Conservation (phyloP, 1,140 invertebrate genomes). For the Cyclargus thomasi region DNA sequence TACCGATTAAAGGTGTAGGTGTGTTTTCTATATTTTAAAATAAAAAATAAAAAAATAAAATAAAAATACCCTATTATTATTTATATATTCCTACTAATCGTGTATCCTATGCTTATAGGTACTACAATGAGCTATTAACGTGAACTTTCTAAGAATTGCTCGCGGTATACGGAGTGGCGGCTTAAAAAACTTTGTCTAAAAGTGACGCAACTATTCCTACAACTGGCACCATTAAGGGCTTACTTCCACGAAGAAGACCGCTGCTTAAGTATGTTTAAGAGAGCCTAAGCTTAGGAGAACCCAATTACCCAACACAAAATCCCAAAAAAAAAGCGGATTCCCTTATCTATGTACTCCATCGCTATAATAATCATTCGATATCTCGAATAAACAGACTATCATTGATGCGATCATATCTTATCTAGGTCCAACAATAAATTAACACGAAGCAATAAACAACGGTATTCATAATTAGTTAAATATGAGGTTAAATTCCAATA, state of each 20-base stretch:
- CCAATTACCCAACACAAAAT: neutral
- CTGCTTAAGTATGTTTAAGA: neutral
- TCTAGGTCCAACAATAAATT: neutral
- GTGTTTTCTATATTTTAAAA: no score
- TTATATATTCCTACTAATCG: no score
- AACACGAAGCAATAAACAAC: constrained; percentile 22
- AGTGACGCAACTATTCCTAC: constrained; percentile 28
- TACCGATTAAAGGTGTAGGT: no score
- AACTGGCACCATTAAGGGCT: constrained; percentile 9
- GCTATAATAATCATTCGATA: neutral
- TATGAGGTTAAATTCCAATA: constrained; percentile 15
- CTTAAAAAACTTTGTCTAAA: constrained; percentile 12
- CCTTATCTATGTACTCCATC: neutral
- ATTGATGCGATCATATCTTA: neutral
- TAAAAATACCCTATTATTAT: no score
- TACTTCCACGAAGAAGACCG: neutral
- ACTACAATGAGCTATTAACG: neutral
- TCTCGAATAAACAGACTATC: neutral
- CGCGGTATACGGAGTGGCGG: no score
- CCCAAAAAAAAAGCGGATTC: neutral
- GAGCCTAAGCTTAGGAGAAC: neutral
- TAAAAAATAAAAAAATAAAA: no score
- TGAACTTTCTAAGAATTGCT: neutral
- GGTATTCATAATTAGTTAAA: constrained; percentile 1
- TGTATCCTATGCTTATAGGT: neutral